A percentile compares a stretch with the other conserved stretches of the same genome.
phyloP scores from a whole-genome alignment of 2,888 invertebrate species.

The Noctuana brunneofusca region DNA sequence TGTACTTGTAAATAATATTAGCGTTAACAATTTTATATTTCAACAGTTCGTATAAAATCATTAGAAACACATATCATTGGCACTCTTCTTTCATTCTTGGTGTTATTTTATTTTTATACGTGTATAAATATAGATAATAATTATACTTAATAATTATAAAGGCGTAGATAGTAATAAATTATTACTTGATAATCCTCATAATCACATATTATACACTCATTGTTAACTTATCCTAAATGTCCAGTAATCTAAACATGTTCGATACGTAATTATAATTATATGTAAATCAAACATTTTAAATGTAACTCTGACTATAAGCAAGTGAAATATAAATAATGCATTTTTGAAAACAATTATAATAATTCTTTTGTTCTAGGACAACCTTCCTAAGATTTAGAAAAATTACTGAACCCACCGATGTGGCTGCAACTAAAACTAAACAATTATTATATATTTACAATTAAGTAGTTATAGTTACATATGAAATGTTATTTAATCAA shows the following conservation, averaged over 20 bases:
- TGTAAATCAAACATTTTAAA: constrained; percentile 19
- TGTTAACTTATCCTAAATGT: constrained; percentile 31
- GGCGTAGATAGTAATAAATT: constrained; percentile 48
- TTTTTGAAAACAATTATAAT: background rate
- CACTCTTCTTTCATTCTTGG: constrained; percentile 76
- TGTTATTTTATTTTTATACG: constrained; percentile 63
- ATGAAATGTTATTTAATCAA: constrained; percentile 22
- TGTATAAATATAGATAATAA: constrained; percentile 46
- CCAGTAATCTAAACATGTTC: constrained; percentile 28
- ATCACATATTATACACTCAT: constrained; percentile 24
- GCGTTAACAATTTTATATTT: constrained; percentile 73
- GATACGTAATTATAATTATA: constrained; percentile 32
- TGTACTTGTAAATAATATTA: constrained; percentile 65
- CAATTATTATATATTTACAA: background rate
- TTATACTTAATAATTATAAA: constrained; percentile 35
- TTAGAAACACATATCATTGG: constrained; percentile 79
- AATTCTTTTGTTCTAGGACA: background rate
- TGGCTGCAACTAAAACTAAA: background rate
- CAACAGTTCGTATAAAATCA: constrained; percentile 55
- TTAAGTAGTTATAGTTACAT: constrained; percentile 21
- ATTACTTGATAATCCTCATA: constrained; percentile 27
- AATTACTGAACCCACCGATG: background rate
- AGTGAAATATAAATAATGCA: background rate
- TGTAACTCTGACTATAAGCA: constrained; percentile 18
- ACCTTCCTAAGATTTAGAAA: background rate